phyloP scores from a whole-genome alignment of 2,113 vertebrate species.

The Ammodramus savannarum region DNA sequence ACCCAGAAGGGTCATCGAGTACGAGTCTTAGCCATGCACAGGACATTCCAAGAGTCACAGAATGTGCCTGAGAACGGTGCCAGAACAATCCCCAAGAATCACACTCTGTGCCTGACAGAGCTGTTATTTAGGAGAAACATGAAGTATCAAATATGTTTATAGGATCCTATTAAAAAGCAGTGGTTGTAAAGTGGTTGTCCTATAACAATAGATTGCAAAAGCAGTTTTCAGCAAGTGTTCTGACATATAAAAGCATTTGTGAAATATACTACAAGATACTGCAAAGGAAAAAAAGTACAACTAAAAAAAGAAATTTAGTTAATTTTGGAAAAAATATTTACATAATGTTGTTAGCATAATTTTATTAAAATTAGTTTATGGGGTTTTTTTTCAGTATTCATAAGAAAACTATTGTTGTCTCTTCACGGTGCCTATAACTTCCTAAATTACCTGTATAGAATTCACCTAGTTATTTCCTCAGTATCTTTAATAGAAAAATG shows the following conservation, averaged over 20 bases:
- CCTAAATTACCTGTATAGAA: background rate
- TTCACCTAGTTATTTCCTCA: background rate
- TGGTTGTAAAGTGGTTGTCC: background rate
- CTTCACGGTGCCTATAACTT: background rate
- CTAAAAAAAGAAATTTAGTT: fast-evolving
- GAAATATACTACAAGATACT: background rate
- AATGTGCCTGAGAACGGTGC: background rate
- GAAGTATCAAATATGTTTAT: background rate
- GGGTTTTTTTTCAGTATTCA: fast-evolving
- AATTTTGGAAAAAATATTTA: background rate
- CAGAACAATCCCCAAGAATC: background rate
- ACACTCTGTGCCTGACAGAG: fast-evolving
- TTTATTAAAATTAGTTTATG: background rate
- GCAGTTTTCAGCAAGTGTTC: background rate
- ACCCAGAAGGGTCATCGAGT: background rate
- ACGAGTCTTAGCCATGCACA: background rate
- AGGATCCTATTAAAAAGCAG: background rate
- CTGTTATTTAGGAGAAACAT: background rate
- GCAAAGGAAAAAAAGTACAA: background rate
- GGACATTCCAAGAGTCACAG: background rate
- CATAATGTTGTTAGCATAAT: background rate
- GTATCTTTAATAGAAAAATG: background rate
- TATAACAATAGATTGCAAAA: background rate
- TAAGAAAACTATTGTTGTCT: background rate
- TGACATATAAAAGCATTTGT: background rate